phyloP scores from a whole-genome alignment of 2,797 vertebrate species.

The Pangasius djambal region DNA sequence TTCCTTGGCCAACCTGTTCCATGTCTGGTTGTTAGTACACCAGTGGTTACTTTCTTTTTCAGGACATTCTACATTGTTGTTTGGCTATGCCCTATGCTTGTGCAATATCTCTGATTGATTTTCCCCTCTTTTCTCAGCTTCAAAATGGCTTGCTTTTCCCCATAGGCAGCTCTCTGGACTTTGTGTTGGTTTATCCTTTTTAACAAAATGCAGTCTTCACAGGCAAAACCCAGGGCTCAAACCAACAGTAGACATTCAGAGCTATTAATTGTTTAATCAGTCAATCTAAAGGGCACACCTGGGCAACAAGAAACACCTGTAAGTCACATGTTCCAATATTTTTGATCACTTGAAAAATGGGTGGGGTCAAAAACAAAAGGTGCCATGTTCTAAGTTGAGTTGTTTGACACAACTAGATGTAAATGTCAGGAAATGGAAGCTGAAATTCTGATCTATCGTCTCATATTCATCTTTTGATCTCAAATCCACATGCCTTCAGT shows the following conservation, averaged over 20 bases:
- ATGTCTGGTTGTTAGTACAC: background rate
- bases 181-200: background rate
- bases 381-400: too few relatives aligned
- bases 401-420: background rate
- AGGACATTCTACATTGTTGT: background rate
- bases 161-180: background rate
- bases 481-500: background rate
- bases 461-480: background rate
- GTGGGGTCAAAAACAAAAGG: too few relatives aligned
- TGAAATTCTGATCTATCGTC: background rate
- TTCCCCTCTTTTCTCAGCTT: background rate
- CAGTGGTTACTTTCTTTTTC: background rate
- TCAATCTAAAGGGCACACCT: background rate
- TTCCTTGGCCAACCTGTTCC: background rate
- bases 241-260: background rate
- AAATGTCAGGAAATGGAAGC: background rate
- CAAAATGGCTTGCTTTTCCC: background rate
- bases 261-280: background rate
- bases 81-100: background rate
- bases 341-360: background rate
- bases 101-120: too few relatives aligned
- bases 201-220: background rate
- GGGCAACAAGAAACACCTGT: background rate
- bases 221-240: background rate
- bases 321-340: background rate